Base-by-base conservation (phyloP, 2,888 invertebrate species). In the Lasiommata megera region DNA sequence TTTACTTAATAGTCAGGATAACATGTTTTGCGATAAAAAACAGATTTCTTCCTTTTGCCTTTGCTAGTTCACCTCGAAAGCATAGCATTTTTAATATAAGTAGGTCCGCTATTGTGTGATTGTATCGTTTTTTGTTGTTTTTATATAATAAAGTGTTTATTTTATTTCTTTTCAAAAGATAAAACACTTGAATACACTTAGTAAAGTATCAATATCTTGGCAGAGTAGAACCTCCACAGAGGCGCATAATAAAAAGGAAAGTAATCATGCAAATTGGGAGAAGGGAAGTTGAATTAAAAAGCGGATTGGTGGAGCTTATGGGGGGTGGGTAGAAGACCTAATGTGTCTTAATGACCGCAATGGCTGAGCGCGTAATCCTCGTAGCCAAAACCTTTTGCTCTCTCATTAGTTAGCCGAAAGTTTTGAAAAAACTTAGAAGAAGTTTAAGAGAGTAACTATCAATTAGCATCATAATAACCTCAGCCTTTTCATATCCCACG, bases 181-280 rank as follows among this genome's bases (percentile, higher is more conserved):
- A 56, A 31, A 48, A 56, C 38, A 60, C 54, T 56, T 34, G 40
- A 59, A 63, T 58, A 59, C 58, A 53, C 55, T 52, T 47, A 47
- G 51, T 50, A 44, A 57, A 61, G 54, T 56, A 63, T 63, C 61
- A 61, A 65, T 65, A 54, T 46, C 41, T 41, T 53, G 44, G 55
- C 60, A 53, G 69, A 60, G 62, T 60, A 74, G 74, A 73, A 55
- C 77, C 74, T 67, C 73, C 71, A 67, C 72, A 71, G 72, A 71
- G 76, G 69, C 73, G 81, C 80, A 80, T 85, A 88, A 89, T 89
- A 88, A 90, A 91, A 90, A 85, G 80, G 85, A 88, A 88, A 89
- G 90, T 89, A 89, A 91, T 91, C 91, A 91, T 90, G 91, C 90
- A 91, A 91, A 91, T 91, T 88, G 88, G 78, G 77, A 74, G 82